phyloP scores from a whole-genome alignment of 2,797 vertebrate genomes.

The Pangasius sanitwongsei region DNA sequence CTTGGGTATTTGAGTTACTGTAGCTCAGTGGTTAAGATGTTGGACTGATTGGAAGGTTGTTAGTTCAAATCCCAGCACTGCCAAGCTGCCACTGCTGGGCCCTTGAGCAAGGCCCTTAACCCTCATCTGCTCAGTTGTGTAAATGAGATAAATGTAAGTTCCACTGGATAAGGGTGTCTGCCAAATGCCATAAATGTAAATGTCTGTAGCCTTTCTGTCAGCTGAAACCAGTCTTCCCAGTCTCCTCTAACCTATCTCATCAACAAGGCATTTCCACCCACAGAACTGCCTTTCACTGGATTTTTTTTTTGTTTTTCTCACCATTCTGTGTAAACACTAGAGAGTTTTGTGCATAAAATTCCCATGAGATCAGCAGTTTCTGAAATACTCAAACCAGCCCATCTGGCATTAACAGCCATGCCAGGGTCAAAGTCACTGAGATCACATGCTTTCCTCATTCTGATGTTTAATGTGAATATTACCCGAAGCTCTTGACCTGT shows the following conservation, averaged over 20 bases:
- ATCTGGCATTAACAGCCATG: neutral
- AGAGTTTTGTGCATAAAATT: neutral
- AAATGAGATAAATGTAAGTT: neutral
- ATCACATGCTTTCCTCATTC: neutral
- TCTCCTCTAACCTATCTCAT: neutral
- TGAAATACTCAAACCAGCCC: neutral
- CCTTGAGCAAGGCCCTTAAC: neutral
- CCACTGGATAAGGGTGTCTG: neutral
- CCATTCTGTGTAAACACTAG: neutral
- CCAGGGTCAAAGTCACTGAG: neutral
- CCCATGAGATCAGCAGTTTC: neutral
- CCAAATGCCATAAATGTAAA: neutral
- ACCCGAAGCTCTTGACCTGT: neutral
- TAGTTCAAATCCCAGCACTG: neutral
- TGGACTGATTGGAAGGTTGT: neutral
- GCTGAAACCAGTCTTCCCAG: neutral
- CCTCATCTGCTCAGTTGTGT: neutral
- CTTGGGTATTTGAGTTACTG: neutral
- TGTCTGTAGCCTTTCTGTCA: neutral
- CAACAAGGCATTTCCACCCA: neutral
- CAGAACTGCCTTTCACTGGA: neutral
- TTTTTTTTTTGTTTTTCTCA: neutral
- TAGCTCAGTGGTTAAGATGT: neutral
- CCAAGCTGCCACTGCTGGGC: neutral
- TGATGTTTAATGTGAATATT: neutral